A percentile compares a stretch with the other conserved stretches of the same genome.
These are phyloP conservation scores for Syngnathoides biaculeatus DNA, from an alignment of 2,113 vertebrate genomes.

Conservation along the genomic window DNA sequence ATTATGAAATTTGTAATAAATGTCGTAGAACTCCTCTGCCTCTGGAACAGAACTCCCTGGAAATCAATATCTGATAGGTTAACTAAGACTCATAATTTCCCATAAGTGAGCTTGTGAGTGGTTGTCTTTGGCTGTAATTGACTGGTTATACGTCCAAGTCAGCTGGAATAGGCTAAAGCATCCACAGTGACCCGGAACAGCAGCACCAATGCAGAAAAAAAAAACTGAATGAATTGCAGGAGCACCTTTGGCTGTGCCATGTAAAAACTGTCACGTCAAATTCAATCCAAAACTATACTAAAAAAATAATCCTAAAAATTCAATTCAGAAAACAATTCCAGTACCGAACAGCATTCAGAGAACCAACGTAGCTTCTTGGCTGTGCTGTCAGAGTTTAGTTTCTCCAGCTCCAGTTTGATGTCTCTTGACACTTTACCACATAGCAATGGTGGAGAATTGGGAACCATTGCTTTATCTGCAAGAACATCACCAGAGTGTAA, in stretches of 20 bases:
- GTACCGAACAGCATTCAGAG: constrained; percentile 92
- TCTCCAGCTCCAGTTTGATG: constrained; percentile 93
- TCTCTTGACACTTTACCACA: constrained; percentile 93
- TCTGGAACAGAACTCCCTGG: neutral
- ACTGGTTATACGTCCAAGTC: too few species aligned
- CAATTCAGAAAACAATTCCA: constrained; percentile 52
- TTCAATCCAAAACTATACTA: neutral
- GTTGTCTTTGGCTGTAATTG: too few species aligned
- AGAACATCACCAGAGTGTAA: neutral
- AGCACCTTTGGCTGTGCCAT: neutral
- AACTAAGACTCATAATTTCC: too few species aligned
- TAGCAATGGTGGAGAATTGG: constrained; percentile 80
- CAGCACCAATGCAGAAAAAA: neutral
- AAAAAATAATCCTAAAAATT: neutral
- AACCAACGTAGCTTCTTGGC: constrained; percentile 89
- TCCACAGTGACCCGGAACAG: neutral
- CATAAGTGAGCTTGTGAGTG: too few species aligned
- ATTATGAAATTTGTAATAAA: neutral
- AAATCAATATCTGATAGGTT: neutral
- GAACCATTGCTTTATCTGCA: constrained; percentile 83
- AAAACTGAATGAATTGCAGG: neutral
- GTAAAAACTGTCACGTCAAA: neutral
- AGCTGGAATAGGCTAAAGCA: too few species aligned
- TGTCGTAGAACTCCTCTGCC: neutral
- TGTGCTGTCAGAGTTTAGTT: constrained; percentile 71